Evolutionary conservation across 2,888 invertebrate genomes (phyloP), one percentile per base, ranked within the genome.

Genomic region (Balanococcus diminutus): DNA sequence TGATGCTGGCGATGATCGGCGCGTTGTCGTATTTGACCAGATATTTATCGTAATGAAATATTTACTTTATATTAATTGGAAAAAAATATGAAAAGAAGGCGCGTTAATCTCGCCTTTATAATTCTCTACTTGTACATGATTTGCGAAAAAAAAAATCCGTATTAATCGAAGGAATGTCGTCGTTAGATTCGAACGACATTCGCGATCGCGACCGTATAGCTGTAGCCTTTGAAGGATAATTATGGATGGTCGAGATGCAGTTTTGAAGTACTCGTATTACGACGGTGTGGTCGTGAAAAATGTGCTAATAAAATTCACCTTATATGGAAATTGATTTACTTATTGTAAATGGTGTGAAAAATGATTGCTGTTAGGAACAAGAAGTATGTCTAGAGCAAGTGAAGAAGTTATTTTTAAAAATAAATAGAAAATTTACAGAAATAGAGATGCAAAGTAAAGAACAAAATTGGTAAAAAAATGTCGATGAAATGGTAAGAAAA

Each of bases 41-140:
- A 79, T 79, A 79, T 79, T 79, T 79, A 79, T 32, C 75, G 36
- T 36, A 36, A 79, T 36, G 75, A 79, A 79, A 79, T 79, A 79
- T 79, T 79, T 79, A 79, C 36, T 79, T 79, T 79, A 67, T 28
- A 79, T 79, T 79, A 79, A 79, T 79, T 79, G 36, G 75, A 79
- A 79, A 56, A 61, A 28, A 79, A 79, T 79, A 79, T 79, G 75
- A 79, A 79, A 79, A 36, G 75, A 72, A 72, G 16, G 31, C 28
- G 36, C 28, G 36, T 79, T 28, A 79, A 79, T 79, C 75, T 79
- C 22, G 36, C 32, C 36, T 9, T 79, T 79, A 79, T 79, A 72
- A 72, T 72, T 72, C 72, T 72, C 14, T 42, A 42, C 36, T 11
- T n/a, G n/a, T 42, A n/a, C 56, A 11, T 19, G 25, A 25, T 22